Conservation (phyloP, 2,888 invertebrate species). For the Caenorhabditis sp. region DNA sequence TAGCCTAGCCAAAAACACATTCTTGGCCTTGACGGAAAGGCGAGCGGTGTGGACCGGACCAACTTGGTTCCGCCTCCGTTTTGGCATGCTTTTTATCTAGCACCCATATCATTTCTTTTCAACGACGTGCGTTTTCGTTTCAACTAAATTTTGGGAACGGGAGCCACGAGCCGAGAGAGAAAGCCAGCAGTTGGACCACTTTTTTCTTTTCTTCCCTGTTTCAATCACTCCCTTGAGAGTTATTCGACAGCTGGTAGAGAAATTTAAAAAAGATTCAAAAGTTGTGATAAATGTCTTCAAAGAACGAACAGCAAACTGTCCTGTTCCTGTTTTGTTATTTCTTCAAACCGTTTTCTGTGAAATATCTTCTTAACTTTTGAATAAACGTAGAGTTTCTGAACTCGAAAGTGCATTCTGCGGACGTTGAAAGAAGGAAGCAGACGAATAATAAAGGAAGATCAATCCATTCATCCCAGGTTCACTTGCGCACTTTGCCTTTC, state of each 20-base stretch:
- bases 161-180: slow-evolving; percentile 12
- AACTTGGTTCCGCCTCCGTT: slow-evolving; percentile 23
- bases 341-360: too few species aligned
- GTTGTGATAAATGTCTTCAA: slow-evolving; percentile 37
- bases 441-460: slow-evolving; percentile 53
- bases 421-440: slow-evolving; percentile 29
- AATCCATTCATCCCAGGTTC: slow-evolving; percentile 54
- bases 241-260: slow-evolving; percentile 34
- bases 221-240: slow-evolving; percentile 49
- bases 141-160: background rate
- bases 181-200: too few species aligned
- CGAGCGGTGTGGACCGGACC: background rate
- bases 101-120: slow-evolving; percentile 34
- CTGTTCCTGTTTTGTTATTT: too few species aligned
- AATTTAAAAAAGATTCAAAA: background rate
- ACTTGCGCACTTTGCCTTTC: slow-evolving; percentile 16
- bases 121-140: slow-evolving; percentile 20
- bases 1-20: slow-evolving; percentile 20
- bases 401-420: slow-evolving; percentile 37
- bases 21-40: slow-evolving; percentile 11
- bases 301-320: background rate
- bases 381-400: slow-evolving; percentile 12
- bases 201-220: slow-evolving; percentile 17
- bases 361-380: slow-evolving; percentile 7
- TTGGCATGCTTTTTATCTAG: slow-evolving; percentile 39